Conservation (phyloP, 1,140 invertebrate genomes). For the Plodia interpunctella region DNA sequence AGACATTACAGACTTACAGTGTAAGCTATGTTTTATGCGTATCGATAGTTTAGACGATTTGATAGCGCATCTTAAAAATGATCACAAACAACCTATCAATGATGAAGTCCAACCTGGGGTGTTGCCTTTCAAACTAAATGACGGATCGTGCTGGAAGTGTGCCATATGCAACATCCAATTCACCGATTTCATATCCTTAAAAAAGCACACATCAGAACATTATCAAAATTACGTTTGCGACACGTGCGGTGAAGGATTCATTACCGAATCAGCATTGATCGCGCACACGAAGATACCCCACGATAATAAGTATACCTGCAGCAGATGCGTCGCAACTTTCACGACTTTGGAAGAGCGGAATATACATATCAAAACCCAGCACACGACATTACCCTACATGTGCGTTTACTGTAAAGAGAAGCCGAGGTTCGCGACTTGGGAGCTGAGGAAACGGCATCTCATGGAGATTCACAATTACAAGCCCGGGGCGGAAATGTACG, state of each 20-base stretch:
- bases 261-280: conserved; percentile 55
- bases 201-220: conserved; percentile 66
- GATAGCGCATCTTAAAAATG: conserved; percentile 58
- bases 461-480: conserved; percentile 69
- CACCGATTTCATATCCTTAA: conserved; percentile 64
- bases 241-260: conserved; percentile 70
- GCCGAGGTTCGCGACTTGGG: conserved; percentile 62
- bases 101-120: conserved; percentile 59
- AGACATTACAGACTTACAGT: conserved; percentile 62
- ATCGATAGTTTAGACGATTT: conserved; percentile 59
- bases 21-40: conserved; percentile 57
- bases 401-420: conserved; percentile 67
- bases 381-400: conserved; percentile 58
- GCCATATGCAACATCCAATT: conserved; percentile 61
- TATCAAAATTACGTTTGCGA: conserved; percentile 72
- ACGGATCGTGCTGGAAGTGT: conserved; percentile 58
- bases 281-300: conserved; percentile 62
- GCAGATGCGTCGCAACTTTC: conserved; percentile 62
- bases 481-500: conserved; percentile 62
- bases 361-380: conserved; percentile 57
- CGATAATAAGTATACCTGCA: conserved; percentile 62
- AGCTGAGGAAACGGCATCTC: conserved; percentile 53
- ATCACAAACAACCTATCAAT: conserved; percentile 61
- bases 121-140: conserved; percentile 57
- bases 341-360: conserved; percentile 60